Base-by-base conservation (phyloP, 2,797 vertebrate species). In the Darevskia mixta region DNA sequence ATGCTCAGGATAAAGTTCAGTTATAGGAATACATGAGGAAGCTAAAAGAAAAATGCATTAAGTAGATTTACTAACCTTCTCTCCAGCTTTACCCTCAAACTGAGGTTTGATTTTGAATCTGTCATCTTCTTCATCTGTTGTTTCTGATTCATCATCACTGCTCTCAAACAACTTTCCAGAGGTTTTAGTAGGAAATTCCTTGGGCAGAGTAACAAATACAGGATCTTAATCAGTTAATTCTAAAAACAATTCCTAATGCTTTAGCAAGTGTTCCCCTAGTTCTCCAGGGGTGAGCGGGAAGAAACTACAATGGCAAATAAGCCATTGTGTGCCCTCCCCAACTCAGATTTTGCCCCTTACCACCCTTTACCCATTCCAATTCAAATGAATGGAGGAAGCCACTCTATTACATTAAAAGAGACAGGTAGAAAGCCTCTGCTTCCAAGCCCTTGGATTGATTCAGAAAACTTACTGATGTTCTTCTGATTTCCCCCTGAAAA, bases 21-120 rank as follows among this genome's bases (percentile, higher is more conserved):
- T 10, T 61, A 78, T 0, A 0, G 25, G 81, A 4, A 73, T 15
- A 1, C 69, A 66, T 11, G 69, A 23, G 41, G 85, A 87, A 87
- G 79, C 0, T 23, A 45, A 5, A 43, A n/a, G 43, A n/a, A 41
- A 23, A n/a, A 58, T 29, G 67, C 20, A 81, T 11, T 79, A 71
- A 79, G 85, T 6, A 27, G 73, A 17, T 85, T 93, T 76, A 96
- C 97, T 97, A 91, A 99, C 98, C 98, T 98, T 99, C 86, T 97
- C 97, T 94, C 98, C 99, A 79, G 98, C 97, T 97, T 89, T 97
- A 91, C 99, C 99, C 96, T 99, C 98, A 96, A 98, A 99, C 93
- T 99, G 97, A 86, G 98, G 98, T 90, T 98, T 98, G 93, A 99
- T 97, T 94, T 97, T 95, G 93, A 99, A 99, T 83, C 96, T 96